These are phyloP conservation scores for Sinocyclocheilus anshuiensis DNA, from an alignment of 2,113 vertebrate species.

Conservation along the genomic window DNA sequence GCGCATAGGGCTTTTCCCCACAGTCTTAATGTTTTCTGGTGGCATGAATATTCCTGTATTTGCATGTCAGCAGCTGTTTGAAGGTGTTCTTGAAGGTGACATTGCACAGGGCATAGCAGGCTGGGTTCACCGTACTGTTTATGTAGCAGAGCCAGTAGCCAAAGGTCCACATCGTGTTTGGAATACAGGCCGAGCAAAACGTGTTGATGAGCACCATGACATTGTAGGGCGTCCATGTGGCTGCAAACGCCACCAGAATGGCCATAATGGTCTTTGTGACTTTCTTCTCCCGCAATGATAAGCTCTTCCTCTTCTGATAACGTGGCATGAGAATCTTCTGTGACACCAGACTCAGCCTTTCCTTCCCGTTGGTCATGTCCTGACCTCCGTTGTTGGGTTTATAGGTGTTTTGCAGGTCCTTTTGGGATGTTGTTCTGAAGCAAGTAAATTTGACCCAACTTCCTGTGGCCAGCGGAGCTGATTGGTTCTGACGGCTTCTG, in stretches of 20 bases:
- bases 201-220: constrained; percentile 98
- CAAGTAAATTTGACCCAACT: constrained; percentile 79
- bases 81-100: constrained; percentile 98
- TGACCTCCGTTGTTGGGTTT: constrained; percentile 62
- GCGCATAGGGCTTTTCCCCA: neutral
- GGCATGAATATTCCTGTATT: constrained; percentile 93
- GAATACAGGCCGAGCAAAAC: constrained; percentile 89
- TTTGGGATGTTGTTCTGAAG: constrained; percentile 75
- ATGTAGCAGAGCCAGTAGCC: constrained; percentile 90
- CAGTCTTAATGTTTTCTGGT: constrained; percentile 59
- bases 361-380: constrained; percentile 63
- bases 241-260: constrained; percentile 81
- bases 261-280: constrained; percentile 97
- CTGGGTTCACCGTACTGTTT: constrained; percentile 97
- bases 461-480: constrained; percentile 72
- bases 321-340: constrained; percentile 80
- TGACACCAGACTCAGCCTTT: constrained; percentile 81
- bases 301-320: constrained; percentile 78
- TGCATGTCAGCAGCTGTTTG: constrained; percentile 93
- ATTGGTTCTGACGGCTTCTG: constrained; percentile 56
- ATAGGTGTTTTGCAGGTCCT: constrained; percentile 70
- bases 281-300: constrained; percentile 91
- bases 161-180: constrained; percentile 89
- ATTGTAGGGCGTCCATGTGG: constrained; percentile 97
- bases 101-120: constrained; percentile 97